Conservation (phyloP, 2,797 vertebrate genomes). For the Agapornis canus region DNA sequence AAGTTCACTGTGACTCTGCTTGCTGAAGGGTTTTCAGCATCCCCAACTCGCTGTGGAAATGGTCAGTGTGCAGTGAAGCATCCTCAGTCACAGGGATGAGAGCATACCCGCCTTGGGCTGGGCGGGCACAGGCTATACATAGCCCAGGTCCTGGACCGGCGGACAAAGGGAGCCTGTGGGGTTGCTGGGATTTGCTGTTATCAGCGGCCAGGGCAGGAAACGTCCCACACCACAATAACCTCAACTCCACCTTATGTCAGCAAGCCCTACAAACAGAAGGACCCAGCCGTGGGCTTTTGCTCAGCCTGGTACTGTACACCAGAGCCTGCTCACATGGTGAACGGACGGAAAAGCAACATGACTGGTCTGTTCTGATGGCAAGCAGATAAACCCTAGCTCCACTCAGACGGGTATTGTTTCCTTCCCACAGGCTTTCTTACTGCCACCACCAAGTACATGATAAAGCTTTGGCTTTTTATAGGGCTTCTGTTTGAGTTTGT, state of each 20-base stretch:
- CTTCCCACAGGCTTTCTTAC: slow-evolving; percentile 30
- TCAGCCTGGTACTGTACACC: slow-evolving; percentile 87
- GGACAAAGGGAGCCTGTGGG: slow-evolving; percentile 52
- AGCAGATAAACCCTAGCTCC: slow-evolving; percentile 82
- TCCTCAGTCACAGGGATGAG: not conserved
- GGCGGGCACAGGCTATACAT: accelerated
- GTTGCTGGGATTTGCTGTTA: slow-evolving; percentile 72
- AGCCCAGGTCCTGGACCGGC: not conserved
- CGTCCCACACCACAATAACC: slow-evolving; percentile 69
- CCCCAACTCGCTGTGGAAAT: accelerated
- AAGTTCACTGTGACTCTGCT: not conserved
- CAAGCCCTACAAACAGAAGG: slow-evolving; percentile 85
- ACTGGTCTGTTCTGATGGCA: slow-evolving; percentile 83
- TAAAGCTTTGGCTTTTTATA: slow-evolving; percentile 70
- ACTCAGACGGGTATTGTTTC: slow-evolving; percentile 73
- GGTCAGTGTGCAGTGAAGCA: not conserved
- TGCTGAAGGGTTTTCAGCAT: not conserved
- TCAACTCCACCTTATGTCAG: slow-evolving; percentile 89
- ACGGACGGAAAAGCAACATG: slow-evolving; percentile 82
- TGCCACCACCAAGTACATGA: slow-evolving; percentile 62
- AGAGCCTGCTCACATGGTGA: slow-evolving; percentile 66
- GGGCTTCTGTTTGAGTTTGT: slow-evolving; percentile 80
- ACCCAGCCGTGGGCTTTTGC: slow-evolving; percentile 72
- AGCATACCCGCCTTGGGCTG: accelerated
- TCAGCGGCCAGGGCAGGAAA: slow-evolving; percentile 73